Evolutionary conservation across 2,797 vertebrate species (phyloP), one percentile per base, ranked within the genome.

Genomic region (Steatocranus sp.): DNA sequence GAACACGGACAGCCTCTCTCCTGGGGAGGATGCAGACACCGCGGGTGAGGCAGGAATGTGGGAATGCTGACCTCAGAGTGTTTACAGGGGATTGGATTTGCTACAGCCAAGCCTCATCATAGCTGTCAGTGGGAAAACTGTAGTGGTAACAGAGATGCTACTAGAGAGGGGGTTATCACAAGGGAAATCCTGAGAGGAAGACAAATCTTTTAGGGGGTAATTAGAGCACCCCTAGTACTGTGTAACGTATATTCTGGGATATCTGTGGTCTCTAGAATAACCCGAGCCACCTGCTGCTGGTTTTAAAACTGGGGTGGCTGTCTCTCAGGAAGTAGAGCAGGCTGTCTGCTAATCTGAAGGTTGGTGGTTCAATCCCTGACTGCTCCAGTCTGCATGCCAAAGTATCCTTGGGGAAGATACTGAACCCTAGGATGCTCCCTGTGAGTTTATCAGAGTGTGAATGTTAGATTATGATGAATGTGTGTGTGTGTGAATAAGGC

Each of bases 21-120:
- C 93, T 20, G 86, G 81, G 63, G 94, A 95, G 75, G 94, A 96
- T 83, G 91, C 87, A 20, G 92, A 94, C 76, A 3, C 87, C 81
- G 93, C 93, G 83, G 94, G 95, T 96, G 93, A 95, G 93, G 74
- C 79, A 73, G 53, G 66, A 38, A 25, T 38, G 4, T 25, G 75
- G 79, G 82, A 11, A 12, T 23, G 78, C 53, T 76, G 81, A 78
- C 76, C 82, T 23, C 79, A 11, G 54, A 80, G 38, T 83, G 88
- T 83, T 61, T 84, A 86, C 78, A 82, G 32, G 81, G 85, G 66
- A 87, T 83, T 70, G 84, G 89, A 87, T 89, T 88, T 75, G 81
- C 76, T 41, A 23, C 77, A 58, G 84, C 74, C 20, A 23, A 88
- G 79, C 70, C 83, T 79, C 43, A 80, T 88, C 79, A 14, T 46